Conservation (phyloP, 2,797 vertebrate species). For the Eurystomus glaucurus region DNA sequence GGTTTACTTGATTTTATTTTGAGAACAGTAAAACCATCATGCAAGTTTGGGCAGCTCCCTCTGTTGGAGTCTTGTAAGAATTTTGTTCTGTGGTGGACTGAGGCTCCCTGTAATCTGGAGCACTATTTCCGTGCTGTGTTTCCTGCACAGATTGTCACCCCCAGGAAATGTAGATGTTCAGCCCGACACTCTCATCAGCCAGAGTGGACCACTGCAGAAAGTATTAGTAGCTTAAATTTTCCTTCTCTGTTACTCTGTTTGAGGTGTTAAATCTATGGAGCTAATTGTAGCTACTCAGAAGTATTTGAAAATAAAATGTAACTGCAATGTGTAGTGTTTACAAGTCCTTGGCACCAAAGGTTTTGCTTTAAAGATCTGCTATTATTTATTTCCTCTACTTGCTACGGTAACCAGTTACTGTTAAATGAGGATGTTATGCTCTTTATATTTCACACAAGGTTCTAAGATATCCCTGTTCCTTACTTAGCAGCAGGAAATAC, state of each 20-base stretch:
- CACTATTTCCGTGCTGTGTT: fast-evolving
- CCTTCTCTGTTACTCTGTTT: neutral
- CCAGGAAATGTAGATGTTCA: neutral
- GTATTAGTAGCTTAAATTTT: neutral
- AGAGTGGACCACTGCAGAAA: neutral
- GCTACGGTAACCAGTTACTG: neutral
- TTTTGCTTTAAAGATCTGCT: neutral
- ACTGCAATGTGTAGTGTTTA: neutral
- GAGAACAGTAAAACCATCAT: neutral
- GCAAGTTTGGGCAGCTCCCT: neutral
- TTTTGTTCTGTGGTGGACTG: neutral
- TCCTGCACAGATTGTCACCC: neutral
- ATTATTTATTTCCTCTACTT: neutral
- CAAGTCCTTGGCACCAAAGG: neutral
- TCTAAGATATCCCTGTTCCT: neutral
- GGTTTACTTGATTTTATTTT: neutral
- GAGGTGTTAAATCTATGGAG: neutral
- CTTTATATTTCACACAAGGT: neutral
- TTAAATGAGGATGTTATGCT: fast-evolving
- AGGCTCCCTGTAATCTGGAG: neutral
- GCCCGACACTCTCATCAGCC: neutral
- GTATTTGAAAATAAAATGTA: neutral
- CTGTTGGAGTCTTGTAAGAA: neutral
- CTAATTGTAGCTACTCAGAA: neutral
- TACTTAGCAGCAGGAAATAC: neutral